Base-by-base conservation (phyloP, 2,888 invertebrate species). In the Labia minor region DNA sequence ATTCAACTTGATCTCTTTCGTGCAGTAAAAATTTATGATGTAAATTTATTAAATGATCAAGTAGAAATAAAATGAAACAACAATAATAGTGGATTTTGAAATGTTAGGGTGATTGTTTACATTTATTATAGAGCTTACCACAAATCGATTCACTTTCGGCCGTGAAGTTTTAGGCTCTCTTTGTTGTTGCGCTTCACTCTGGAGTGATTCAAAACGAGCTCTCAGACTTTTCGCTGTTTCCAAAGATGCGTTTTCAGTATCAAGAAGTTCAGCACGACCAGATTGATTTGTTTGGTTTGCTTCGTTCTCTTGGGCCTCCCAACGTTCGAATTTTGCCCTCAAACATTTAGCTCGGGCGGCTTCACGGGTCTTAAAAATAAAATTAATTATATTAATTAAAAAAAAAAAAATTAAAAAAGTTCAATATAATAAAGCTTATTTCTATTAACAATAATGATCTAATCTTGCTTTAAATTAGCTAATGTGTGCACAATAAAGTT, bases 121-220 rank as follows among this genome's bases (percentile, higher is more conserved):
- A 8, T 26, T 26, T 6, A 26, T 26, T 8, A 26, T 26, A 6
- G 26, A 8, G 85, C 92, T 89, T 78, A 93, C 93, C 86, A 94
- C 92, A 83, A 94, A 94, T 82, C 94, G 82, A 77, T 93, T 92
- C 72, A 94, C 92, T 84, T 89, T 89, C 69, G 85, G 82, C 70
- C 83, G 80, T 20, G 83, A 81, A 21, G 73, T 70, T 65, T 80
- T 79, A 14, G 49, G 8, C 69, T 81, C 80, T 68, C 79, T 77
- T 21, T 83, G 78, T 69, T 79, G 78, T 68, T 74, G 72, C 19
- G 72, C 71, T 49, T 75, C 75, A 64, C 78, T 81, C 69, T 88
- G 87, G 81, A 95, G 85, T 68, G 90, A 90, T 78, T 95, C 95
- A 78, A 95, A 96, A 86, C 86, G 85, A 75, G 81, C 82, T 69